These are phyloP conservation scores for Periphyllus acericola DNA, from an alignment of 2,888 invertebrate genomes.

Conservation along the genomic window DNA sequence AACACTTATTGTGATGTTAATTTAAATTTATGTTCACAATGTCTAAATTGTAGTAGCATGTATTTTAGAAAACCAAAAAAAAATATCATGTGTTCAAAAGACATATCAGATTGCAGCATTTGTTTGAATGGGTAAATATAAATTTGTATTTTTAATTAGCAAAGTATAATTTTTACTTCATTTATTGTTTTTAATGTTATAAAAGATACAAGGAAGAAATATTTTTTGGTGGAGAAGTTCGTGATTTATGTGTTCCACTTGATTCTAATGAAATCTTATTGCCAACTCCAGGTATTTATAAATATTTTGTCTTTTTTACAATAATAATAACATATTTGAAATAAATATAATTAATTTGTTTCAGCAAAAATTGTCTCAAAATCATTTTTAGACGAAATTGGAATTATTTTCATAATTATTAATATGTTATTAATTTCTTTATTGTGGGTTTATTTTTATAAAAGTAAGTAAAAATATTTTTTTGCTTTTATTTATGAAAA, in stretches of 20 bases:
- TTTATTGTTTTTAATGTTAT: neutral
- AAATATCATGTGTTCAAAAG: conserved; percentile 29
- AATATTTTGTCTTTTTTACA: neutral
- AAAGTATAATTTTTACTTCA: neutral
- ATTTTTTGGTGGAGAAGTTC: conserved; percentile 49
- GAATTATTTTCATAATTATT: conserved; percentile 13
- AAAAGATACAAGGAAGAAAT: conserved; percentile 35
- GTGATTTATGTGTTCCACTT: conserved; percentile 34
- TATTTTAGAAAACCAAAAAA: conserved; percentile 48
- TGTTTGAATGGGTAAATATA: conserved; percentile 46
- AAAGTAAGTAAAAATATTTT: conserved; percentile 31
- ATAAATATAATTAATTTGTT: neutral
- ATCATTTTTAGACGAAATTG: conserved; percentile 14
- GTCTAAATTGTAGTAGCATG: conserved; percentile 41
- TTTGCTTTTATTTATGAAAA: neutral
- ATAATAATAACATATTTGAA: neutral
- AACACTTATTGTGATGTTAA: conserved; percentile 44
- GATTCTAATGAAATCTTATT: neutral
- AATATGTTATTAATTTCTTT: conserved; percentile 25
- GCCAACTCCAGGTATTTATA: conserved; percentile 45
- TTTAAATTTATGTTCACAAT: conserved; percentile 54
- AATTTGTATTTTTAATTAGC: neutral
- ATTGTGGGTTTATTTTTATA: conserved; percentile 41
- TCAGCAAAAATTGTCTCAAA: conserved; percentile 42
- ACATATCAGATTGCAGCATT: conserved; percentile 27